phyloP scores from a whole-genome alignment of 1,140 invertebrate species.

The Drosophila guanche region DNA sequence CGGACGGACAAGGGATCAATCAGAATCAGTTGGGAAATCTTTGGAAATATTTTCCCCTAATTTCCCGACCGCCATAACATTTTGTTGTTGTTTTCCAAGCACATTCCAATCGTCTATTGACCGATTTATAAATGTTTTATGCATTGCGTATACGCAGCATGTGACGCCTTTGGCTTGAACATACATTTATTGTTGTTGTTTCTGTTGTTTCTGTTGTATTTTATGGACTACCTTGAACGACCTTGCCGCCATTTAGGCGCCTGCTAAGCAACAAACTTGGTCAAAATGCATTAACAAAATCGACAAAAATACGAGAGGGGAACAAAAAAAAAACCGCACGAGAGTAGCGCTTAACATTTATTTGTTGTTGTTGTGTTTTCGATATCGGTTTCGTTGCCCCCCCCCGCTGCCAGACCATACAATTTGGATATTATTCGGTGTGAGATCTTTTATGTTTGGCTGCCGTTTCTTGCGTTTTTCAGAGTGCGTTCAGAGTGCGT shows the following conservation, averaged over 20 bases:
- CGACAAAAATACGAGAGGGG: conserved; percentile 23
- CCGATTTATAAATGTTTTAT: conserved; percentile 14
- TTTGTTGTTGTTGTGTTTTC: conserved; percentile 16
- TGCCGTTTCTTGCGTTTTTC: conserved; percentile 22
- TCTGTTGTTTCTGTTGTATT: conserved; percentile 19
- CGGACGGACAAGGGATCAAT: no score
- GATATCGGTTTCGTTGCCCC: conserved; percentile 13
- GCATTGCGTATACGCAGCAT: conserved; percentile 77
- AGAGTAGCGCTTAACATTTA: conserved; percentile 53
- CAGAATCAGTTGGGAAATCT: no score
- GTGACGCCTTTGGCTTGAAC: conserved; percentile 42
- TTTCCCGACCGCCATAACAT: no score
- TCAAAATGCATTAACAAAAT: conserved; percentile 71
- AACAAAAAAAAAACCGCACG: conserved; percentile 26
- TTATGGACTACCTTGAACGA: conserved; percentile 77
- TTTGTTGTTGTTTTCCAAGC: neutral
- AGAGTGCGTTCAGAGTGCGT: conserved; percentile 2
- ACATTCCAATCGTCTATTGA: neutral
- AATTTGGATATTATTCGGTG: conserved; percentile 2
- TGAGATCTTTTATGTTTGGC: conserved; percentile 1
- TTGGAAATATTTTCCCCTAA: no score
- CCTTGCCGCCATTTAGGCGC: conserved; percentile 70
- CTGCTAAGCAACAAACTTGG: conserved; percentile 68
- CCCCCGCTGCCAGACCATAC: neutral
- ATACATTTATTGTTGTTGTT: neutral